phyloP scores from a whole-genome alignment of 1,140 invertebrate genomes.

The Euschistus heros region DNA sequence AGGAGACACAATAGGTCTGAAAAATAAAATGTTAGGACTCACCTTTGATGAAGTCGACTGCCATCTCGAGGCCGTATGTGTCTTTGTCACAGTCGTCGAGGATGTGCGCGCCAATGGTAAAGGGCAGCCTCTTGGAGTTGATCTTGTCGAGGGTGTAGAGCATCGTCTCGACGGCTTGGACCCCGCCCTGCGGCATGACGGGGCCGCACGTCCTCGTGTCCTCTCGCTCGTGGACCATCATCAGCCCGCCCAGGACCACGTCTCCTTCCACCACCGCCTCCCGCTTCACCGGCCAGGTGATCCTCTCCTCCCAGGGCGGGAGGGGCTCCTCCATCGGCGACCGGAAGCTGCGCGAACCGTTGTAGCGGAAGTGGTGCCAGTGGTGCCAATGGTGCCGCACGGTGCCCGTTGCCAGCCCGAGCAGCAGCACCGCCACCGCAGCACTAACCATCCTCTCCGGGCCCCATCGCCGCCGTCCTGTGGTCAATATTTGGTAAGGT shows the following conservation, averaged over 20 bases:
- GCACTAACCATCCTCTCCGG: constrained; percentile 1
- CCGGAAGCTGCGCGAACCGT: neutral
- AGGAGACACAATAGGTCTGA: neutral
- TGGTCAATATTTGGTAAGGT: no score
- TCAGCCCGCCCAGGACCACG: constrained; percentile 73
- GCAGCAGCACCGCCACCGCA: neutral
- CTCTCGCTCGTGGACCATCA: constrained; percentile 94
- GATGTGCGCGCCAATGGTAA: constrained; percentile 75
- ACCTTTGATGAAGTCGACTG: constrained; percentile 97
- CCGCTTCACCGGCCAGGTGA: constrained; percentile 70
- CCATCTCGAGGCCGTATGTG: constrained; percentile 91
- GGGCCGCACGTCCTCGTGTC: constrained; percentile 73
- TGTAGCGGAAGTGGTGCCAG: neutral
- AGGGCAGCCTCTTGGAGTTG: constrained; percentile 50
- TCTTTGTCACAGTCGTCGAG: constrained; percentile 94
- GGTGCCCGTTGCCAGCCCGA: neutral
- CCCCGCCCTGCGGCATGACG: constrained; percentile 88
- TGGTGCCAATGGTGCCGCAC: neutral
- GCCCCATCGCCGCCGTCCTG: neutral
- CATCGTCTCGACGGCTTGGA: constrained; percentile 86
- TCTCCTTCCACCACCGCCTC: constrained; percentile 74
- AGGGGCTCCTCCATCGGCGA: constrained; percentile 2
- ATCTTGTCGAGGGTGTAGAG: constrained; percentile 78
- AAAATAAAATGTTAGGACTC: neutral
- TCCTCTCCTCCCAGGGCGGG: constrained; percentile 1